Conservation (phyloP, 2,113 vertebrate genomes). For the Scytalopus superciliaris region DNA sequence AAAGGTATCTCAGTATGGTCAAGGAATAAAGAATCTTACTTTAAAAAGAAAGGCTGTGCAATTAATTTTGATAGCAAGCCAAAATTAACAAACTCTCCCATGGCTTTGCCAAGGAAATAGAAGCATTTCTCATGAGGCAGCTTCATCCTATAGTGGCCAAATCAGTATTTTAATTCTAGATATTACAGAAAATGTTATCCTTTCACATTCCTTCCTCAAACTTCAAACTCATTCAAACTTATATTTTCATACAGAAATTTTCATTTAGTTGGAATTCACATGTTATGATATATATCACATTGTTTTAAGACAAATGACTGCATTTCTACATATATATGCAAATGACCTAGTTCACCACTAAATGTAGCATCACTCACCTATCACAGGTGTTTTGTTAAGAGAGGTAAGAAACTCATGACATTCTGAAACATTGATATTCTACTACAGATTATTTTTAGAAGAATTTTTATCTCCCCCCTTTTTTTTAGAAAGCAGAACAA, state of each 20-base stretch:
- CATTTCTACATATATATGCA: background rate
- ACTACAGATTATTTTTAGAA: background rate
- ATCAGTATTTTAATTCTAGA: background rate
- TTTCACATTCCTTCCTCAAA: background rate
- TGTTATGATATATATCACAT: background rate
- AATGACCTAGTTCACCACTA: background rate
- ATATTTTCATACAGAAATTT: background rate
- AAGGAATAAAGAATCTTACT: background rate
- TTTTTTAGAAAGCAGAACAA: background rate
- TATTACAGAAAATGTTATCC: background rate
- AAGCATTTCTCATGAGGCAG: background rate
- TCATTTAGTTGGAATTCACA: background rate
- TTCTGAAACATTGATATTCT: background rate
- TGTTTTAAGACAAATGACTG: background rate
- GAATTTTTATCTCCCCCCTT: background rate
- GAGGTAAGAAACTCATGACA: background rate
- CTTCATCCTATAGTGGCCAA: background rate
- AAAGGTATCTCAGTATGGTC: background rate
- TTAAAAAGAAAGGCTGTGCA: background rate
- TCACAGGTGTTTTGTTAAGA: background rate
- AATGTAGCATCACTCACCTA: background rate
- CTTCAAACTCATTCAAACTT: background rate
- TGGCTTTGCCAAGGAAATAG: background rate
- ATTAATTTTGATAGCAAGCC: background rate
- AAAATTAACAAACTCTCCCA: background rate